A percentile compares a stretch with the other conserved stretches of the same genome.
Evolutionary conservation across 2,888 invertebrate genomes (phyloP).

Genomic region (Ophion obscuratus): DNA sequence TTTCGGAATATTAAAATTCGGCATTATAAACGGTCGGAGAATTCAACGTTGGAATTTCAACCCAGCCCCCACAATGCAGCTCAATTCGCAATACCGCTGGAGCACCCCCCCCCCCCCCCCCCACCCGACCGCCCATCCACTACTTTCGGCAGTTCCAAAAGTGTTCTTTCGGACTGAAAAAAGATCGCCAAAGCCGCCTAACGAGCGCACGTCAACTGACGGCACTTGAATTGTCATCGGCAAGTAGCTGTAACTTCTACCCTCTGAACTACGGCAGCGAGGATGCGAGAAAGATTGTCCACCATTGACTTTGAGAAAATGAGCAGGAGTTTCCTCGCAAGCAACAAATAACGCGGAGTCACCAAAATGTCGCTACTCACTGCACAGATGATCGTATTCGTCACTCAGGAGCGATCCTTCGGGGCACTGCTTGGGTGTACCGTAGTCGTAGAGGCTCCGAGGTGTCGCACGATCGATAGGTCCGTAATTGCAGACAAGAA

Average conservation of each 20-base stretch:
- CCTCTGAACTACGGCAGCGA: not conserved
- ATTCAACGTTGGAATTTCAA: too few species aligned
- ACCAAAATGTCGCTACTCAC: constrained; percentile 66
- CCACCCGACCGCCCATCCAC: too few species aligned
- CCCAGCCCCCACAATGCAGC: too few species aligned
- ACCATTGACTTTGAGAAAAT: not conserved
- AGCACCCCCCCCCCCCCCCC: too few species aligned
- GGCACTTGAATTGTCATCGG: too few species aligned
- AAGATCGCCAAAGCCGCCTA: not conserved
- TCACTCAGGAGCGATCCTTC: constrained; percentile 71
- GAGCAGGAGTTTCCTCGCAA: too few species aligned
- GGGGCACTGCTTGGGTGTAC: constrained; percentile 73
- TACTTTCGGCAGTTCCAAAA: too few species aligned
- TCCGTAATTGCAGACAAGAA: constrained; percentile 81
- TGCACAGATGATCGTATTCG: constrained; percentile 72
- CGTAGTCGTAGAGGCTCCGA: constrained; percentile 76
- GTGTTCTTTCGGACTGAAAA: not conserved
- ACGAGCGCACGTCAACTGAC: not conserved
- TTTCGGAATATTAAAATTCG: too few species aligned
- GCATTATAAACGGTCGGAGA: too few species aligned
- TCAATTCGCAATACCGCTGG: too few species aligned
- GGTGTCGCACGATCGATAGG: constrained; percentile 77
- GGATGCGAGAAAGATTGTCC: not conserved
- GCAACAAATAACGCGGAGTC: not conserved
- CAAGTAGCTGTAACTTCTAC: too few species aligned